Base-by-base conservation (phyloP, 2,797 vertebrate species). In the Craterocephalus amniculus region DNA sequence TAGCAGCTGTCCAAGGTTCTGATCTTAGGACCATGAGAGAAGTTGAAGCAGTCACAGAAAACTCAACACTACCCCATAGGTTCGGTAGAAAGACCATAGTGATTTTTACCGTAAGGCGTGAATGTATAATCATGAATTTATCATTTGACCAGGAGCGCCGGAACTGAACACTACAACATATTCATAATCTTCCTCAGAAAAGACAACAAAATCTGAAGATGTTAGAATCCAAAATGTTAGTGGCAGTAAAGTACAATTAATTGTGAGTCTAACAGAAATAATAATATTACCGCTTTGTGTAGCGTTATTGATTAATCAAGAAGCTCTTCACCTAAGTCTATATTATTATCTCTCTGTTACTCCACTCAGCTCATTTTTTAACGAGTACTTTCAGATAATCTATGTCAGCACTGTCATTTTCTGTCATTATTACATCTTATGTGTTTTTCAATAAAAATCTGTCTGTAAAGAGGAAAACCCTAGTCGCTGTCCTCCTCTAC, bases 1-100 rank as follows among this genome's bases (percentile, higher is more conserved):
- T 34, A 32, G 74, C 72, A 79, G 60, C 89, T 91, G 83, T 91
- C 89, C 88, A 87, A 52, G 89, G 86, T 91, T 79, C 89, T 91
- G 89, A 91, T 87, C 54, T 67, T 65, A 12, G 63, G 51, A 79
- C 35, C 56, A 34, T 26, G 55, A 43, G 18, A 49, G 48, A 68
- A 31, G 16, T 60, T 27, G 40, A 38, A 72, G 54, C 52, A 67
- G 65, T 66, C 56, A 56, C 24, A 74, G 38, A 56, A 67, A 18
- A 57, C 29, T 73, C 57, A 59, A 62, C 45, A 62, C 40, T 31
- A 34, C 67, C 56, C 38, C 60, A 35, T n/a, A 68, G 34, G 27
- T 63, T 70, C 24, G 31, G 9, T 61, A 54, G 72, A 72, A 58
- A 64, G 43, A 57, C 31, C 14, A 26, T 62, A 58, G 27, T 27